phyloP scores from a whole-genome alignment of 2,113 vertebrate species.

The Stegastes partitus region DNA sequence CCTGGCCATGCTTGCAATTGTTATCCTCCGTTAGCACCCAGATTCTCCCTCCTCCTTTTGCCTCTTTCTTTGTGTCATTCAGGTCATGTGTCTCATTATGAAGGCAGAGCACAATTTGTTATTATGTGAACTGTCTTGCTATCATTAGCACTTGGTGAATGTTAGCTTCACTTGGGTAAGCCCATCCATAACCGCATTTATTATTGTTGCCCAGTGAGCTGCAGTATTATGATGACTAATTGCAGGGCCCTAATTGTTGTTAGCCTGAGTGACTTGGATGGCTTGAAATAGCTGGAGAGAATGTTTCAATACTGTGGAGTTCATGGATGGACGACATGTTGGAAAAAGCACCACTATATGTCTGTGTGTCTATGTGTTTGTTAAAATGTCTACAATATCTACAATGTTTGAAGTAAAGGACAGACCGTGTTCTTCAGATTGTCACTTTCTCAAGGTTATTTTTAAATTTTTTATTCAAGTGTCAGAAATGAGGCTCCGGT shows the following conservation, averaged over 20 bases:
- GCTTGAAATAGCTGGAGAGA: slow-evolving; percentile 32
- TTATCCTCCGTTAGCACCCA: slow-evolving; percentile 36
- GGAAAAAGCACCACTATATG: not conserved
- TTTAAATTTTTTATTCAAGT: too few relatives aligned
- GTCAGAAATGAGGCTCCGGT: too few relatives aligned
- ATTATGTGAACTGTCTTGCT: slow-evolving; percentile 45
- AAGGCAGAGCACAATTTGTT: slow-evolving; percentile 54
- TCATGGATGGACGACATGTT: not conserved
- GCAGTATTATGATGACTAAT: slow-evolving; percentile 64
- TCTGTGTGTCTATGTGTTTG: not conserved
- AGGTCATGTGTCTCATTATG: slow-evolving; percentile 51
- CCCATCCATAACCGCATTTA: slow-evolving; percentile 62
- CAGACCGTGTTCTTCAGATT: too few relatives aligned
- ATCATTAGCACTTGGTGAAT: slow-evolving; percentile 58
- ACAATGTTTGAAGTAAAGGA: not conserved
- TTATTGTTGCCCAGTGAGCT: slow-evolving; percentile 56
- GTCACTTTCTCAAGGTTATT: too few relatives aligned
- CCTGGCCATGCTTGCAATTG: slow-evolving; percentile 21
- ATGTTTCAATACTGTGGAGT: slow-evolving; percentile 18
- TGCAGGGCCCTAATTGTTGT: slow-evolving; percentile 58
- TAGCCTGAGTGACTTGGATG: slow-evolving; percentile 37
- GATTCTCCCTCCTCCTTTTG: not conserved
- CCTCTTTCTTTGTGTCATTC: slow-evolving; percentile 36
- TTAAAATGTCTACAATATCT: not conserved
- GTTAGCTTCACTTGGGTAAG: slow-evolving; percentile 57